Base-by-base conservation (phyloP, 2,888 invertebrate genomes). In the Selenia dentaria region DNA sequence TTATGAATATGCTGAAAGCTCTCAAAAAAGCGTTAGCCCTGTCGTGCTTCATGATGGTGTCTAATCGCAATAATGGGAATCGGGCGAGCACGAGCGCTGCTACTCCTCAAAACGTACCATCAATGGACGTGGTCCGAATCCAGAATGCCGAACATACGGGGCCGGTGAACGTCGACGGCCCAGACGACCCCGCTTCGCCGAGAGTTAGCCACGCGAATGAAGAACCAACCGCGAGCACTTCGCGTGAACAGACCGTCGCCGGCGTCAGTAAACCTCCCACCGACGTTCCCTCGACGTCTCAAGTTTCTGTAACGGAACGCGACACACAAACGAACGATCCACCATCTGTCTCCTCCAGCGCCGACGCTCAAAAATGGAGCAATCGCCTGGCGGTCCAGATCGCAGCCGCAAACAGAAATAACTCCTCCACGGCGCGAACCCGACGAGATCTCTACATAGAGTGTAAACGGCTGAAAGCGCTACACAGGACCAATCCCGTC, bases 341-440 rank as follows among this genome's bases (percentile, higher is more conserved):
- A 2, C 50, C 67, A 8, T 40, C 62, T 6, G 54, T 66, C 9
- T 52, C 66, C 16, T 47, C 67, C 1, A 59, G 44, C 29, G 52
- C 55, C 24, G 46, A 49, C 12, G 50, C 68, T 2, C 79, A 83
- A 48, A 67, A 68, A 28, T 88, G 85, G 86, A 88, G 87, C 52
- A 79, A 83, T 57, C 82, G 90, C 0, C 74, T 91, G 6, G 90
- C 90, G 0, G 87, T 90, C 3, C 89, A 87, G 60, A 91, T 91
- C 51, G 70, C 91, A 4, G 89, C 81, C 6, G 91, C 87, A 0
- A 91, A 91, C 48, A 78, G 84, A 62, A 91, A 90, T 62, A 76
- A 68, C 47, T 90, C 91, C 1, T 54, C 68, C 12, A 88, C 86
- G 9, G 90, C 90, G 1, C 73, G 79, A 40, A 79, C 70, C 41